A percentile compares a stretch with the other conserved stretches of the same genome.
These are phyloP conservation scores for Lamellibrachia columna DNA, from an alignment of 2,888 invertebrate genomes.

Conservation along the genomic window DNA sequence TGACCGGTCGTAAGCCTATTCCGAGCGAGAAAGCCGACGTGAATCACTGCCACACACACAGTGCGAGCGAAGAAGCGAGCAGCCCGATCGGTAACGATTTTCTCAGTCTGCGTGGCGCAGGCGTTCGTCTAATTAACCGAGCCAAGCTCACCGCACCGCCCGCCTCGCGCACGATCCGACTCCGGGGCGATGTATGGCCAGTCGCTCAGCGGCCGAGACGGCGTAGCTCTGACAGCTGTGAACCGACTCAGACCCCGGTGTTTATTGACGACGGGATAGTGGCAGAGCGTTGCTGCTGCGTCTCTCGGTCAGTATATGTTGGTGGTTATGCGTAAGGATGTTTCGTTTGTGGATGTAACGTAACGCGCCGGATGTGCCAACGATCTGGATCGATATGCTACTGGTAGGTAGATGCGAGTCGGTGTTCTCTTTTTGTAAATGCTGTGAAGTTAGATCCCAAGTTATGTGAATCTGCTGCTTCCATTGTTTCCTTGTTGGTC, in stretches of 20 bases:
- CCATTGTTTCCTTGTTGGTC: neutral
- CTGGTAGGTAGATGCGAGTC: neutral
- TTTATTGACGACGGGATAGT: neutral
- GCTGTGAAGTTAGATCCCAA: neutral
- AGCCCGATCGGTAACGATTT: neutral
- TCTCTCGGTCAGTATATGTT: neutral
- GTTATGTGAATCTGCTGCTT: neutral
- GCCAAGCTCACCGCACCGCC: neutral
- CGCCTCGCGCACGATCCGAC: neutral
- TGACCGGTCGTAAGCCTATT: neutral
- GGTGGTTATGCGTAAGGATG: neutral
- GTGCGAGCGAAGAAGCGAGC: neutral
- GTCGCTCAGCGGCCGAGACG: neutral
- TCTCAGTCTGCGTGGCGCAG: neutral
- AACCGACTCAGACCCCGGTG: neutral
- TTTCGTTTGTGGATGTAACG: neutral
- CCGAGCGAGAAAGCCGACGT: neutral
- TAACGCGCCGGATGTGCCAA: neutral
- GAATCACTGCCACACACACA: neutral
- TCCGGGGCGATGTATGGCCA: neutral
- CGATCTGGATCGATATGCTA: neutral
- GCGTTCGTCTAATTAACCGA: constrained; percentile 3
- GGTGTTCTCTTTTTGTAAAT: neutral
- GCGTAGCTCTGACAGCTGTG: neutral
- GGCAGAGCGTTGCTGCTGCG: neutral